These are phyloP conservation scores for Apogon talboti DNA, from an alignment of 2,797 vertebrate genomes.

Conservation along the genomic window DNA sequence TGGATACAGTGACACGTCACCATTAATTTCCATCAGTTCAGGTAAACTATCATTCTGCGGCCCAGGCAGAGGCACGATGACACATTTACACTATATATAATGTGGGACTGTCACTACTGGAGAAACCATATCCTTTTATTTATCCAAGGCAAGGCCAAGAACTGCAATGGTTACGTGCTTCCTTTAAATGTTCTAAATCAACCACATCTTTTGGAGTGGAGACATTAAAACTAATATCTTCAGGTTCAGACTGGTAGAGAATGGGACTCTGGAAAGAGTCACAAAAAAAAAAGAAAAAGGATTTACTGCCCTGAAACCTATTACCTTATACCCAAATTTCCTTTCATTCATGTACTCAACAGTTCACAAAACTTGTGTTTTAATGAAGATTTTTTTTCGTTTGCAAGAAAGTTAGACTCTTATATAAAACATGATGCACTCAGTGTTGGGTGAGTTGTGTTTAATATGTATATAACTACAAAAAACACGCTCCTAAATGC, in stretches of 20 bases:
- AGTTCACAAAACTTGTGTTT: too few relatives aligned
- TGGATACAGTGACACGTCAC: conserved; percentile 75
- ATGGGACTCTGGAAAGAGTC: conserved; percentile 45
- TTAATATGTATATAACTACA: too few relatives aligned
- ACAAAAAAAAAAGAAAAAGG: neutral
- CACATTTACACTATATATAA: conserved; percentile 77
- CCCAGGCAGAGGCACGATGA: conserved; percentile 61
- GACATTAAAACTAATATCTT: conserved; percentile 74
- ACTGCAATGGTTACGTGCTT: conserved; percentile 63
- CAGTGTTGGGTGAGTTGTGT: too few relatives aligned
- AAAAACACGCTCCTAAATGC: too few relatives aligned
- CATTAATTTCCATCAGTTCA: conserved; percentile 80
- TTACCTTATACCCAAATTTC: too few relatives aligned
- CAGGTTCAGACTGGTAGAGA: conserved; percentile 53
- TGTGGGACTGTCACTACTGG: conserved; percentile 74
- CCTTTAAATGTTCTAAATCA: conserved; percentile 75
- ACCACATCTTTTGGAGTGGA: conserved; percentile 63
- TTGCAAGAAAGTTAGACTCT: too few relatives aligned
- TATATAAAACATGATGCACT: too few relatives aligned
- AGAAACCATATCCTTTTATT: conserved; percentile 81
- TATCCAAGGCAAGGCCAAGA: conserved; percentile 69
- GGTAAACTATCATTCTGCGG: conserved; percentile 71
- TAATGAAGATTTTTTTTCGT: too few relatives aligned
- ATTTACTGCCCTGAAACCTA: too few relatives aligned
- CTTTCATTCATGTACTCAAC: too few relatives aligned